A percentile compares a stretch with the other conserved stretches of the same genome.
Conservation (phyloP, 30 jellyfish, hydroid and myxozoan species). For the Aurelia coerulea region DNA sequence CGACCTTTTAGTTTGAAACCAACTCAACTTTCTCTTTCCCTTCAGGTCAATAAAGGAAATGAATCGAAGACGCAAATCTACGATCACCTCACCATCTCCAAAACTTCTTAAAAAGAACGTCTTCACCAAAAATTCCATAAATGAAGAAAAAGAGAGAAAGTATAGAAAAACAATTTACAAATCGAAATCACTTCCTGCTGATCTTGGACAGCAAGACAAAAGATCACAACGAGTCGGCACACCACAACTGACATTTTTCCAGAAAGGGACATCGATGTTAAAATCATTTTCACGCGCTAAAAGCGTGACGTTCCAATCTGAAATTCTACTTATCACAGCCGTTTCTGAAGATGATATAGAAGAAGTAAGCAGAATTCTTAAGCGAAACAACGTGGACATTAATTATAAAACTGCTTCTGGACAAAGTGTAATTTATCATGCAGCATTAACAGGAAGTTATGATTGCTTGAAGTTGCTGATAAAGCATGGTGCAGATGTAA, state of each 20-base stretch:
- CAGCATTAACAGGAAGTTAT: slow-evolving; percentile 59
- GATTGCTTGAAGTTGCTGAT: slow-evolving; percentile 45
- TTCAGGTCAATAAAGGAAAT: not conserved
- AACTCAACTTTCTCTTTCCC: no score
- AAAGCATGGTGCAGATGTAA: slow-evolving; percentile 54
- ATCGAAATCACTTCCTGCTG: slow-evolving; percentile 61
- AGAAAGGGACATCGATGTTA: slow-evolving; percentile 6
- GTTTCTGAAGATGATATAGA: slow-evolving; percentile 60
- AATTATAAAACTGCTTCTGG: slow-evolving; percentile 73
- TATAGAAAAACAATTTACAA: slow-evolving; percentile 67
- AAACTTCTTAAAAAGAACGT: slow-evolving; percentile 12
- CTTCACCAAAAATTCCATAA: slow-evolving; percentile 14
- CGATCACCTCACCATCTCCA: slow-evolving; percentile 59
- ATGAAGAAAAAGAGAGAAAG: slow-evolving; percentile 7
- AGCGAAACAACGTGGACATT: slow-evolving; percentile 34
- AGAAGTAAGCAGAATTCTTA: slow-evolving; percentile 40
- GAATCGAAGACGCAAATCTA: slow-evolving; percentile 62
- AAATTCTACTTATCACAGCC: slow-evolving; percentile 56
- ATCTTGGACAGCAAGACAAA: slow-evolving; percentile 47
- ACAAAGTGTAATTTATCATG: slow-evolving; percentile 52
- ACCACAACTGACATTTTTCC: not conserved
- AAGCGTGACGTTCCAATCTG: slow-evolving; percentile 70
- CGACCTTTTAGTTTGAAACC: no score
- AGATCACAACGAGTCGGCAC: slow-evolving; percentile 11
- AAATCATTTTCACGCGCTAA: slow-evolving; percentile 55